Percentiles rank a stretch among this genome's conserved stretches.
phyloP scores from a whole-genome alignment of 2,888 invertebrate genomes.

The Phragmatobia fuliginosa region DNA sequence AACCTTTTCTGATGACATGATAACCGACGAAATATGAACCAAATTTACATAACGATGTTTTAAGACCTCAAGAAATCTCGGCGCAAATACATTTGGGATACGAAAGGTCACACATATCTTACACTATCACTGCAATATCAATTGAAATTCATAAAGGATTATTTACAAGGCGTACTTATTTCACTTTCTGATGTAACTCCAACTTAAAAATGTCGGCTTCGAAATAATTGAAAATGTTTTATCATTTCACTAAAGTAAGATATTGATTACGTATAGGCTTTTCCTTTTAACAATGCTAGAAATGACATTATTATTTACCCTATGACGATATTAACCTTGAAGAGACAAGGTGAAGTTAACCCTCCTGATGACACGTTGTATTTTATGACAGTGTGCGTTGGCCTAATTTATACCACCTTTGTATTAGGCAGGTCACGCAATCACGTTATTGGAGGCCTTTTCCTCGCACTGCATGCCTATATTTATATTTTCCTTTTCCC shows the following conservation, averaged over 20 bases:
- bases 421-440: conserved; percentile 64
- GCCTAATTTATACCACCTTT: conserved; percentile 63
- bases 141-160: conserved; percentile 32
- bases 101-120: conserved; percentile 14
- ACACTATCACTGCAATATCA: conserved; percentile 25
- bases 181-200: conserved; percentile 43
- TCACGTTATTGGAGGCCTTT: conserved; percentile 59
- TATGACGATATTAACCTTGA: conserved; percentile 48
- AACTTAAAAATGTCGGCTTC: conserved; percentile 34
- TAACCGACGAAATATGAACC: conserved; percentile 52
- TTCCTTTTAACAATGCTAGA: conserved; percentile 16
- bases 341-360: conserved; percentile 47
- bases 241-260: conserved; percentile 27
- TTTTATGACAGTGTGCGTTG: conserved; percentile 55
- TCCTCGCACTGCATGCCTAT: conserved; percentile 54
- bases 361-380: conserved; percentile 52
- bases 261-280: conserved; percentile 41
- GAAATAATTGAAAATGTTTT: conserved; percentile 50
- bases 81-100: conserved; percentile 41
- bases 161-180: conserved; percentile 33
- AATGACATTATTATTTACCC: conserved; percentile 18
- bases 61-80: conserved; percentile 46
- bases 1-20: conserved; percentile 52
- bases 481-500: conserved; percentile 39
- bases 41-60: conserved; percentile 65